Base-by-base conservation (phyloP, 2,113 vertebrate genomes). In the Phylloscopus whistleri region DNA sequence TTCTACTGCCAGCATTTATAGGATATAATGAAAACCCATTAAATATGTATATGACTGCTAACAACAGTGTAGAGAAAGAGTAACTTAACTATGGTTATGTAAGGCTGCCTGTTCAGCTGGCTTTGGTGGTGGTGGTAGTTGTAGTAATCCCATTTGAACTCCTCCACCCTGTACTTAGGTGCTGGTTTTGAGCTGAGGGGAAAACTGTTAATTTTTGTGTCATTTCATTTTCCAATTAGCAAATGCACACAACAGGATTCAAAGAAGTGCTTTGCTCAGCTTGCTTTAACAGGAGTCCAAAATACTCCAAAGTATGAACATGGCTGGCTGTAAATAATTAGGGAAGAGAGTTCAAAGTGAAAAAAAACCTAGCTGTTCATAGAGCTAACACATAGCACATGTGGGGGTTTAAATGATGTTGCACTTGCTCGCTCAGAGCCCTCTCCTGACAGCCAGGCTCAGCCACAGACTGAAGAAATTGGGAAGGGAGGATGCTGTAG, bases 41-140 rank as follows among this genome's bases (percentile, higher is more conserved):
- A 98, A 98, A 98, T 98, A 98, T 98, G 96, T 96, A 98, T 98
- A 97, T 97, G 92, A 94, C 96, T 87, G 87, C 95, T 97, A 97
- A 96, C 97, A 91, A 96, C 94, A 90, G 87, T 18, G 53, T 72
- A 89, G 88, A 97, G 93, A 95, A 95, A 73, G 76, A 82, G 93
- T 80, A 96, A 77, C 64, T 84, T 88, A 91, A 85, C 94, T 77
- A 75, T 93, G 92, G 89, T 94, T 97, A 96, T 79, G 93, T 93
- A 89, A 53, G 39, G 70, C 70, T 81, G n/a, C 39, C 63, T 63
- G 14, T 70, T 89, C 27, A 80, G 67, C 31, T 9, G 19, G 69
- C 39, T 55, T 78, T 83, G 73, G 52, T 27, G 7, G n/a, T 44
- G 14, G 30, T 46, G 8, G 53, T 19, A 39, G 53, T 17, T 66